A percentile compares a stretch with the other conserved stretches of the same genome.
These are phyloP conservation scores for Synergus japonicus DNA, from an alignment of 2,888 invertebrate species.

Conservation along the genomic window DNA sequence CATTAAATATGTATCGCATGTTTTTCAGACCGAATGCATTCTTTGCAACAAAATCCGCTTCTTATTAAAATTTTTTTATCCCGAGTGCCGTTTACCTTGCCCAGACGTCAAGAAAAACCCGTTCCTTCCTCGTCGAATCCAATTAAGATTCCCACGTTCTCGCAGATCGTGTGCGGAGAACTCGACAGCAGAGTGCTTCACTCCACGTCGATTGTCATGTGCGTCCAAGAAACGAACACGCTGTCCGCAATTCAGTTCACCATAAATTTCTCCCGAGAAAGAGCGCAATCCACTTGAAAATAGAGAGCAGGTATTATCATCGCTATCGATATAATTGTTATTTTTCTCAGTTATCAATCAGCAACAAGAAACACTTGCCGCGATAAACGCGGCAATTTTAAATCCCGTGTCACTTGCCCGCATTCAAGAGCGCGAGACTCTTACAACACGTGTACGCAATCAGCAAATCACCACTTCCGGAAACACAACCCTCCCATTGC, in stretches of 20 bases:
- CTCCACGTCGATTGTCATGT: conserved; percentile 30
- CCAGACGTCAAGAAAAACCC: conserved; percentile 8
- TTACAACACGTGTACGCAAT: conserved; percentile 45
- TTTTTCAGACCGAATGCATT: neutral
- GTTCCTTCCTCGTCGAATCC: conserved; percentile 31
- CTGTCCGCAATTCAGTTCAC: conserved; percentile 9
- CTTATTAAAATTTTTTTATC: neutral
- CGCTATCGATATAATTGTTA: neutral
- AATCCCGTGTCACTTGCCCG: neutral
- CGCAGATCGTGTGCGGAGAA: conserved; percentile 30
- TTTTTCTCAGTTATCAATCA: neutral
- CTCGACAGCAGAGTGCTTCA: conserved; percentile 15
- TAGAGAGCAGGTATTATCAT: neutral
- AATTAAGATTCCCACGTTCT: conserved; percentile 41
- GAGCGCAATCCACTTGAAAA: neutral
- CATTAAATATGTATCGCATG: neutral
- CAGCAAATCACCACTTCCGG: conserved; percentile 61
- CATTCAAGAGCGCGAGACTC: conserved; percentile 28
- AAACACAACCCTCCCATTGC: conserved; percentile 51
- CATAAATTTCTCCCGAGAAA: neutral
- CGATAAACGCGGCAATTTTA: neutral
- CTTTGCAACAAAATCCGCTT: neutral
- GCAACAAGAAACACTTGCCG: neutral
- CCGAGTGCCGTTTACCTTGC: conserved; percentile 10
- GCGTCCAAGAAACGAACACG: conserved; percentile 36